Evolutionary conservation across 2,113 vertebrate species (phyloP).

Genomic region (Amia ocellicauda): DNA sequence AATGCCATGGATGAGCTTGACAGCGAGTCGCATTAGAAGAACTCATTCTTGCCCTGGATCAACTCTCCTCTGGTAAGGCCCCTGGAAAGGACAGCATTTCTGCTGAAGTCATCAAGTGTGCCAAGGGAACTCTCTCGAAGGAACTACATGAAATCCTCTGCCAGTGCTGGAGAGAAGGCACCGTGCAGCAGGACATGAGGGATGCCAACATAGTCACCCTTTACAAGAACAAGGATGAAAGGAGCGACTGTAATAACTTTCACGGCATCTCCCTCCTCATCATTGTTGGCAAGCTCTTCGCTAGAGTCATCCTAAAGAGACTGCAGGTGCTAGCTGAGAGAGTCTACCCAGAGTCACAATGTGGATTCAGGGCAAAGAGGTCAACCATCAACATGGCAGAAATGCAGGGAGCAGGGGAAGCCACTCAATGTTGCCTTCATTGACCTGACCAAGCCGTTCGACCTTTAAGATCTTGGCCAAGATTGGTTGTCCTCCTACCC

Average conservation of each 20-base stretch:
- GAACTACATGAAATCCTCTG: background rate
- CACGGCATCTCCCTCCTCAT: background rate
- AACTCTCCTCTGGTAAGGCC: background rate
- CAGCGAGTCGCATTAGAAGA: background rate
- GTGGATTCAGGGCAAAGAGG: slow-evolving; percentile 1
- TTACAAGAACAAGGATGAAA: slow-evolving; percentile 18
- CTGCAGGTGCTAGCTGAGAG: slow-evolving; percentile 8
- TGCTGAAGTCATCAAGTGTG: background rate
- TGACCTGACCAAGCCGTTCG: slow-evolving; percentile 16
- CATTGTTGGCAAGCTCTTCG: slow-evolving; percentile 7
- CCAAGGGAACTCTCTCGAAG: background rate
- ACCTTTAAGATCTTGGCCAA: background rate
- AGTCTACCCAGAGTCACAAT: slow-evolving; percentile 8
- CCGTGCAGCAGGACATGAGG: background rate
- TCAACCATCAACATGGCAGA: slow-evolving; percentile 13
- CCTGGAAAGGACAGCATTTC: background rate
- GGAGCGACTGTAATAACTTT: slow-evolving; percentile 11
- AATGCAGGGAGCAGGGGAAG: slow-evolving; percentile 13
- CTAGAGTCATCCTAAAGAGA: background rate
- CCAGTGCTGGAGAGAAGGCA: slow-evolving; percentile 1
- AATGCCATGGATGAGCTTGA: background rate
- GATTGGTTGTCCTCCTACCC: background rate
- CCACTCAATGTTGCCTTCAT: slow-evolving; percentile 17
- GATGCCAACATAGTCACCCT: background rate
- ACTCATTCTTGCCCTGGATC: background rate